phyloP scores from a whole-genome alignment of 2,113 vertebrate species.

The Notechis scutatus region DNA sequence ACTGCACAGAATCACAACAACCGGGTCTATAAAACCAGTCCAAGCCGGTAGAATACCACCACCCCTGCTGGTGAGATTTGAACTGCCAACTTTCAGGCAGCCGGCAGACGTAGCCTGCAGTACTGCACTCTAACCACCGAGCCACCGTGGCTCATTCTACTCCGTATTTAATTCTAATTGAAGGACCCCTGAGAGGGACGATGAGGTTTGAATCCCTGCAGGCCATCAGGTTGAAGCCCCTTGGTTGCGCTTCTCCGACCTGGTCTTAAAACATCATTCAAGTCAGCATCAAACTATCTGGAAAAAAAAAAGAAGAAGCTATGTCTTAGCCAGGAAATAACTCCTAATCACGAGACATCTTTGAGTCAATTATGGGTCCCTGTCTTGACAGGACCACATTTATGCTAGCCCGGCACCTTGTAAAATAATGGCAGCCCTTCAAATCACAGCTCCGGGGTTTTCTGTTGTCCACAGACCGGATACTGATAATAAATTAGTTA shows the following conservation, averaged over 20 bases:
- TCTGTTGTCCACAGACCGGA: background rate
- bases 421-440: background rate
- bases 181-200: background rate
- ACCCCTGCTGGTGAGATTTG: too few relatives aligned
- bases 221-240: background rate
- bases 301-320: background rate
- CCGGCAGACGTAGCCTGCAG: too few relatives aligned
- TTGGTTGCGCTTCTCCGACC: background rate
- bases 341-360: background rate
- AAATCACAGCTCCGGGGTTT: background rate
- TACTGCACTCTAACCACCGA: too few relatives aligned
- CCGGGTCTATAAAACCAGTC: too few relatives aligned
- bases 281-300: background rate
- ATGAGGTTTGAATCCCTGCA: background rate
- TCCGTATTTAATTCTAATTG: background rate
- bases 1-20: too few relatives aligned
- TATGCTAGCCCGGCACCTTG: background rate
- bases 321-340: background rate
- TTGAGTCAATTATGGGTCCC: background rate
- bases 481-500: background rate
- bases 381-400: background rate
- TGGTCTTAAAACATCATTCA: background rate
- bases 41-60: too few relatives aligned
- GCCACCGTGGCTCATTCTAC: too few relatives aligned
- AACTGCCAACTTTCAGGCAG: too few relatives aligned